Evolutionary conservation across 23 tunicate species (phyloP), one percentile per base, ranked within the genome.

Genomic region (Ciona savignyi): DNA sequence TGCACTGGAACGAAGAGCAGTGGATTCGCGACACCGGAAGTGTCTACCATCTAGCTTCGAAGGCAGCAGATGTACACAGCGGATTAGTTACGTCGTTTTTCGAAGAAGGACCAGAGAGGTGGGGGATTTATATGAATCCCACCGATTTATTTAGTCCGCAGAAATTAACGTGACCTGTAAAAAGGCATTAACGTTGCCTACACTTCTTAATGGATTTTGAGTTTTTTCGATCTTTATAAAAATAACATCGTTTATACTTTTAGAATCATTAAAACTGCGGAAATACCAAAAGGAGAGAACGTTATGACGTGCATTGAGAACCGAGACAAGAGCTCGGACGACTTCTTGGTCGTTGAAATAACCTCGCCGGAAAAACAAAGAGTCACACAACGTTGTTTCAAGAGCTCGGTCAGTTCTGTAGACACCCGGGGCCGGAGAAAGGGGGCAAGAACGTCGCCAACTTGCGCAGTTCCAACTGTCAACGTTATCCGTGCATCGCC

Each of bases 11-110:
- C 68, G 74, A 64, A 24, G 66, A 74, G 3, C 68, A 60, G 6
- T 74, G 87, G 80, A 74, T 32, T 20, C 30, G 26, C 0, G 80
- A 74, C 42, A 75, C 87, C 3, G 87, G 87, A 1, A 48, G 79
- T 2, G 60, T 82, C 42, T 82, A 82, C 33, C 80, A 82, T 33
- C 70, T 82, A 2, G 76, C 87, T 9, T 67, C 80, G 20, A 34
- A 33, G 4, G 62, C 87, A 19, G 32, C 66, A 27, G 22, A 66
- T 42, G 27, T 74, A 64, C 75, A 68, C 33, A 60, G 75, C 27
- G 76, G 83, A 6, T 15, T 42, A 15, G 9, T 42, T 9, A 42
- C 56, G 15, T 42, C 56, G 9, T 42, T 42, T 9, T 15, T 42
- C 15, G 56, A 15, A 15, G 56, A 42, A 42, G 56, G 56, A 42